Base-by-base conservation (phyloP, 2,888 invertebrate genomes). In the Heliconius ismenius region DNA sequence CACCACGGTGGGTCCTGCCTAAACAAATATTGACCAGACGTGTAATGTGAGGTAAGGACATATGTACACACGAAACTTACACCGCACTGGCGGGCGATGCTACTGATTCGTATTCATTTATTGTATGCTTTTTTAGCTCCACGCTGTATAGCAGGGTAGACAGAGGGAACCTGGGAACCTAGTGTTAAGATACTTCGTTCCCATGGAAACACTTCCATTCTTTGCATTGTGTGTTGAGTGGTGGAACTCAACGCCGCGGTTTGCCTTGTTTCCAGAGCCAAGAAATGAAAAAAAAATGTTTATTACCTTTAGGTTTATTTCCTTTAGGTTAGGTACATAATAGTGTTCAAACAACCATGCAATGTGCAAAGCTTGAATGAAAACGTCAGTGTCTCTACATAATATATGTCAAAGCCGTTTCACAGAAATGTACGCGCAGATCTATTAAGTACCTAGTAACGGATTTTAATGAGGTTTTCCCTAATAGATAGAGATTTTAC, bases 21-120 rank as follows among this genome's bases (percentile, higher is more conserved):
- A 87, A 85, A 85, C 86, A 88, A 91, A 91, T 91, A 91, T 91
- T 91, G 90, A 88, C 88, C 69, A 75, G 80, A 80, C 81, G 82
- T 86, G 85, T 86, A 86, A 86, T 86, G 83, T 82, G 85, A 84
- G 84, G 81, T 87, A 88, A 89, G 86, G 80, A 88, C 83, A 85
- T 84, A 77, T 77, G 86, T 85, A 87, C 86, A 88, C 87, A 87
- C 68, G 80, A 78, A 77, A 79, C 75, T 76, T 75, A 78, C 69
- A 79, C 78, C 64, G 62, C 58, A 58, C 58, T n/a, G 58, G 58
- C 58, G 58, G 26, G 26, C 62, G 73, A 67, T 73, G 78, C 79
- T 78, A 79, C 79, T 73, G 79, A 67, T 36, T 32, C 24, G 10
- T 73, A 26, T 36, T 62, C 62, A 69, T 68, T 15, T 73, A 69